Percentiles rank a stretch among this genome's conserved stretches.
Conservation (phyloP, 37 sponge, comb jelly and placozoan genomes). For the Petrosia ficiformis region DNA sequence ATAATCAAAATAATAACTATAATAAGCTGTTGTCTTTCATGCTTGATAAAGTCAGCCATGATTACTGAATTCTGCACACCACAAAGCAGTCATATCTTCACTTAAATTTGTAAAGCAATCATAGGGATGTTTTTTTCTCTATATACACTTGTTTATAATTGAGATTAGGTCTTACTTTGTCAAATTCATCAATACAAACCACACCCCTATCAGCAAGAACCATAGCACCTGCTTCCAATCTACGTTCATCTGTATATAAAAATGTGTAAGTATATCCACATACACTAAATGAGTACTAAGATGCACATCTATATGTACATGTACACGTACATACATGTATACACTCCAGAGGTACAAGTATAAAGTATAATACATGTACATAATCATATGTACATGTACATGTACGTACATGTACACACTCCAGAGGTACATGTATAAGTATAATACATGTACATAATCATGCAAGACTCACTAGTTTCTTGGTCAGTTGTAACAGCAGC, state of each 20-base stretch:
- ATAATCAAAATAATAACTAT: no score
- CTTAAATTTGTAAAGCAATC: no score
- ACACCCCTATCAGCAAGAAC: slow-evolving; percentile 98
- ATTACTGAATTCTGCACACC: no score
- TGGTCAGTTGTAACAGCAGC: slow-evolving; percentile 97
- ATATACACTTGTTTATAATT: no score
- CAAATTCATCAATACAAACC: slow-evolving; percentile 99
- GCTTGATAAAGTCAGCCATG: no score
- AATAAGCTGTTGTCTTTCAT: no score
- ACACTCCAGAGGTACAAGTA: not conserved
- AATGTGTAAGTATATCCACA: no score
- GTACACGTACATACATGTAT: not conserved
- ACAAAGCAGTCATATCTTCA: no score
- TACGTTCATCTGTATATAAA: slow-evolving; percentile 51
- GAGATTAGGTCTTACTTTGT: slow-evolving; percentile 58
- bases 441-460: not conserved
- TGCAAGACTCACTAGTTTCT: slow-evolving; percentile 69
- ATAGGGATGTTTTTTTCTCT: no score
- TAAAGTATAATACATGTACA: not conserved
- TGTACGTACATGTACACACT: not conserved
- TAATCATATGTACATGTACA: not conserved
- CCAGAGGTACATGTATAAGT: not conserved
- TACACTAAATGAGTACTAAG: no score
- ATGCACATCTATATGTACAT: not conserved
- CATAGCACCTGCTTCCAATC: slow-evolving; percentile 97